A percentile compares a stretch with the other conserved stretches of the same genome.
phyloP scores from a whole-genome alignment of 2,888 invertebrate species.

The Acleris cristana region DNA sequence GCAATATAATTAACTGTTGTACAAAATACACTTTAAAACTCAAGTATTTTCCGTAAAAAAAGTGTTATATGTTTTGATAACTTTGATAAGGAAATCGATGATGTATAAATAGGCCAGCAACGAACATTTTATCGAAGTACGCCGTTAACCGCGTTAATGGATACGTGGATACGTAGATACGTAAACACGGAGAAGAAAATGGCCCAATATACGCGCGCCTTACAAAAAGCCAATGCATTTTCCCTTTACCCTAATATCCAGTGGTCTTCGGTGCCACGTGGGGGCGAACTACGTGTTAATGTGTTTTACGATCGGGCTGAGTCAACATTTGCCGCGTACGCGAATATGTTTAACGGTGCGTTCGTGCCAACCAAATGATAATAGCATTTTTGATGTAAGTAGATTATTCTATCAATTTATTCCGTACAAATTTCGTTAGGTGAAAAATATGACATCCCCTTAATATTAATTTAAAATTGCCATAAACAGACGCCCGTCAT shows the following conservation, averaged over 20 bases:
- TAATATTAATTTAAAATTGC: slow-evolving; percentile 20
- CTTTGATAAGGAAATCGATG: slow-evolving; percentile 4
- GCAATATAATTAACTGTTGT: too few relatives aligned
- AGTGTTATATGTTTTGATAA: background rate
- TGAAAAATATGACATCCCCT: slow-evolving; percentile 11
- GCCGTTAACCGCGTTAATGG: slow-evolving; percentile 28
- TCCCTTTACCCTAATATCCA: slow-evolving; percentile 68
- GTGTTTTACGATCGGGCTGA: slow-evolving; percentile 69
- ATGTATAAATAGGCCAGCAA: slow-evolving; percentile 7
- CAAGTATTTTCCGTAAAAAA: too few relatives aligned
- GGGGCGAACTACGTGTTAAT: slow-evolving; percentile 76
- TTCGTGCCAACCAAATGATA: slow-evolving; percentile 12
- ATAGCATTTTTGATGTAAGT: slow-evolving; percentile 1
- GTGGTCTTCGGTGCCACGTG: slow-evolving; percentile 49
- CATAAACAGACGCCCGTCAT: slow-evolving; percentile 14
- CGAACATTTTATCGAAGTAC: slow-evolving; percentile 25
- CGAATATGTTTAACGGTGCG: slow-evolving; percentile 18
- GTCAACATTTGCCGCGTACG: slow-evolving; percentile 58
- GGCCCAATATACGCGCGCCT: slow-evolving; percentile 73
- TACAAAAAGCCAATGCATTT: slow-evolving; percentile 80
- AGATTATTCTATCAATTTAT: background rate
- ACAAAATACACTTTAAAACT: too few relatives aligned
- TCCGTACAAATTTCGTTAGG: background rate
- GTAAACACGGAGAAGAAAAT: slow-evolving; percentile 17
- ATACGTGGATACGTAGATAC: slow-evolving; percentile 28